phyloP scores from a whole-genome alignment of 2,888 invertebrate species.

The Marasmarcha lunaedactyla region DNA sequence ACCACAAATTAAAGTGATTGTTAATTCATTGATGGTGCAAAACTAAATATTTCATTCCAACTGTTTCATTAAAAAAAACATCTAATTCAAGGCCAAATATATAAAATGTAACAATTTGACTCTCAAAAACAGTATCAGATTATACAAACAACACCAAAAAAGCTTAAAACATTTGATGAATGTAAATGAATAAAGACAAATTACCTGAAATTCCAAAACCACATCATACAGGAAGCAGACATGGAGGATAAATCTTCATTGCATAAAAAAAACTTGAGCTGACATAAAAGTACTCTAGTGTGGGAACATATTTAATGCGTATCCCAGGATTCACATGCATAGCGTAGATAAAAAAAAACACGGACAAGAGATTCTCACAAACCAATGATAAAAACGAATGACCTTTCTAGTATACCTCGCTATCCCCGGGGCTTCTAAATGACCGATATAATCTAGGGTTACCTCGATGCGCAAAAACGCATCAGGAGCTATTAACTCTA shows the following conservation, averaged over 20 bases:
- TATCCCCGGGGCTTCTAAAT: constrained; percentile 8
- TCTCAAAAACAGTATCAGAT: too few species aligned
- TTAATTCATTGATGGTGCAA: too few species aligned
- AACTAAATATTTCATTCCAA: not conserved
- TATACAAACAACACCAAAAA: not conserved
- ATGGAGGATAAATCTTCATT: not conserved
- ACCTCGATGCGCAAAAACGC: constrained; percentile 43
- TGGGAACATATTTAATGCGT: constrained; percentile 46
- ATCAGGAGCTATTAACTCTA: constrained; percentile 30
- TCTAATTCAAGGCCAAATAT: too few species aligned
- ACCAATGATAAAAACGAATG: constrained; percentile 36
- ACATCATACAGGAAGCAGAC: not conserved
- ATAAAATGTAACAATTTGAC: too few species aligned
- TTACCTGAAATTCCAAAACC: not conserved
- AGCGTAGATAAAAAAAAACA: constrained; percentile 33
- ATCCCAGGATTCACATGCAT: constrained; percentile 34
- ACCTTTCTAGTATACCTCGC: constrained; percentile 30
- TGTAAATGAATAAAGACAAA: too few species aligned
- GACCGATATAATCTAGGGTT: constrained; percentile 26
- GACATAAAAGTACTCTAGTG: constrained; percentile 29
- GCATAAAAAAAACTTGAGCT: not conserved
- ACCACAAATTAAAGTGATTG: too few species aligned
- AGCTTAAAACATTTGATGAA: not conserved
- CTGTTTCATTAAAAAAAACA: not conserved
- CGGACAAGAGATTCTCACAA: constrained; percentile 21